Evolutionary conservation across 2,113 vertebrate species (phyloP).

Genomic region (Oreotragus oreotragus): DNA sequence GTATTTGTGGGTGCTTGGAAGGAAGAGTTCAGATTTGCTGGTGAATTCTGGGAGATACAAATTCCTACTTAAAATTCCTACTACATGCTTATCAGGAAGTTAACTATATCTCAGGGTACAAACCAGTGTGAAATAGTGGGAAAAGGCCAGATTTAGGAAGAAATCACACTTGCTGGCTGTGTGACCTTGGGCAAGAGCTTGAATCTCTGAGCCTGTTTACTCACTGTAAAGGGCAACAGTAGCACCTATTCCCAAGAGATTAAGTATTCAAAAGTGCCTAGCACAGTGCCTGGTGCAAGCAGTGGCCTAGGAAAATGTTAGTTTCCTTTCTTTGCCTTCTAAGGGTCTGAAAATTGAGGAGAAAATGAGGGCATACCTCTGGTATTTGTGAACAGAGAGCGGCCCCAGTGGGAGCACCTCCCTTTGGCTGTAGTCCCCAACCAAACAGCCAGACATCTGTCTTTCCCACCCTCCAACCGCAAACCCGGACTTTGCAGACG

Average conservation of each 20-base stretch:
- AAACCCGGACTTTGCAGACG: background rate
- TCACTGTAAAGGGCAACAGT: conserved; percentile 1
- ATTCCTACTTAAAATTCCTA: background rate
- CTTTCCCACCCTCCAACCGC: conserved; percentile 8
- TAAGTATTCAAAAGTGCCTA: background rate
- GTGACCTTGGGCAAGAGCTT: conserved; percentile 34
- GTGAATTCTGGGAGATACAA: background rate
- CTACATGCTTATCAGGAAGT: background rate
- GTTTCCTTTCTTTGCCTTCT: conserved; percentile 47
- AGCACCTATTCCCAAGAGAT: background rate
- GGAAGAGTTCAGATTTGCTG: conserved; percentile 2
- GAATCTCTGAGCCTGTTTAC: conserved; percentile 41
- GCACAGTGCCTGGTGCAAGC: background rate
- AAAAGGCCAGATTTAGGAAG: background rate
- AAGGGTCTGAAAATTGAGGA: conserved; percentile 47
- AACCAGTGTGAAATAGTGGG: background rate
- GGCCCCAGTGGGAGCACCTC: conserved; percentile 46
- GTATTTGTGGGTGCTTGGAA: conserved; percentile 28
- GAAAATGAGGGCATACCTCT: conserved; percentile 54
- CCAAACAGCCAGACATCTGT: conserved; percentile 52
- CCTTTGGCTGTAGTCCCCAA: conserved; percentile 49
- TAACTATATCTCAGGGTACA: background rate
- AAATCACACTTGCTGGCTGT: conserved; percentile 20
- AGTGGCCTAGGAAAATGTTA: conserved; percentile 37
- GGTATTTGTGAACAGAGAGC: conserved; percentile 55